phyloP scores from a whole-genome alignment of 2,888 invertebrate genomes.

The Habroteleia sp. region DNA sequence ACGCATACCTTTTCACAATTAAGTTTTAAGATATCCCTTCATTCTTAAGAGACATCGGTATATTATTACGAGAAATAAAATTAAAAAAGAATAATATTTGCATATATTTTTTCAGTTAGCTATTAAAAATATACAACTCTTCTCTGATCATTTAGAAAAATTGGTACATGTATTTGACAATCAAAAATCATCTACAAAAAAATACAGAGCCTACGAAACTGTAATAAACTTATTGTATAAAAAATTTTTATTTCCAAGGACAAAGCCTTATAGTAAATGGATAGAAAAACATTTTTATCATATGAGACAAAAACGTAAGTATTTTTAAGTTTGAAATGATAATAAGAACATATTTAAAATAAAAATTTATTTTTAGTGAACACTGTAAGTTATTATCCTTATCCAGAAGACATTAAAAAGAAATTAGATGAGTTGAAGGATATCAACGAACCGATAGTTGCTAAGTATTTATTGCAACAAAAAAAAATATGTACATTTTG shows the following conservation, averaged over 20 bases:
- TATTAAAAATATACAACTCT: conserved; percentile 15
- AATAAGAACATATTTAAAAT: background rate
- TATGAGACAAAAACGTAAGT: conserved; percentile 66
- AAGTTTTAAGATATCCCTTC: too few species aligned
- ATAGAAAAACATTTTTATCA: conserved; percentile 67
- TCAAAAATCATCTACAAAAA: conserved; percentile 3
- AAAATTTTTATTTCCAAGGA: conserved; percentile 64
- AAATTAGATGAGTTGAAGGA: conserved; percentile 67
- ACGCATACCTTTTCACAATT: too few species aligned
- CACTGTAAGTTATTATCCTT: conserved; percentile 71
- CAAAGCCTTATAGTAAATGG: conserved; percentile 73
- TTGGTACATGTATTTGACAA: conserved; percentile 15
- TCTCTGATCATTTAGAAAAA: conserved; percentile 27
- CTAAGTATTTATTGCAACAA: conserved; percentile 67
- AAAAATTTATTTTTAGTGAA: conserved; percentile 65
- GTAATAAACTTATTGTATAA: conserved; percentile 65
- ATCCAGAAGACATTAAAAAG: conserved; percentile 68
- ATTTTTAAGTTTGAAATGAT: background rate
- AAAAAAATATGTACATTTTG: conserved; percentile 58
- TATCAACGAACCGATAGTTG: conserved; percentile 66
- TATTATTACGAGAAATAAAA: too few species aligned
- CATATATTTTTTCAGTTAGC: conserved; percentile 8
- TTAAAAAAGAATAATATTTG: too few species aligned
- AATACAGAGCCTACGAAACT: conserved; percentile 22
- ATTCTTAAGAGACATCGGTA: too few species aligned